Evolutionary conservation across 2,888 invertebrate species (phyloP), one percentile per base, ranked within the genome.

Genomic region (Lottia scabra): DNA sequence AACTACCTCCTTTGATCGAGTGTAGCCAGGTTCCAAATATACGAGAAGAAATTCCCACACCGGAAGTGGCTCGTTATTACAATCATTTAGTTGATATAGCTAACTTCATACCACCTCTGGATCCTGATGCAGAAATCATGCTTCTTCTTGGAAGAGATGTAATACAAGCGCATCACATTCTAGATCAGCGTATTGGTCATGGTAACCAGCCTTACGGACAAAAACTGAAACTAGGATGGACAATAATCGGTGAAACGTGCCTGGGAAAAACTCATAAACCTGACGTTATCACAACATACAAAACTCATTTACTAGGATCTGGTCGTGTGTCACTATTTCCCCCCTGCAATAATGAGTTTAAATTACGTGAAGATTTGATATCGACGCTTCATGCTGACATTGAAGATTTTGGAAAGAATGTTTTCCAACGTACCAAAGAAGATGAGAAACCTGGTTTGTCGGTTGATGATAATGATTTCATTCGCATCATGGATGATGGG

Each of bases 41-140:
- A 71, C 43, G 4, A 72, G 27, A 68, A 13, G 78, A 77, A 63
- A 77, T 80, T 64, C 77, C 77, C 16, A 80, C 78, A 6, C 75
- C 75, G 13, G 75, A 78, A 0, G 56, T 76, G 10, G 67, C 63
- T 15, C 8, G 43, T 5, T 19, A 67, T 30, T 44, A 72, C 63
- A 10, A 43, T 1, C 75, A 72, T 63, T 26, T 76, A 16, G 15
- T 19, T 16, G 67, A 71, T 19, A 69, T 71, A 13, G 67, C 67
- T 19, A 30, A 27, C 15, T n/a, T 46, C n/a, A 68, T 74, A 45
- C 70, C 70, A 23, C 65, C 65, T n/a, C 26, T 76, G 19, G 70
- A 76, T 43, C 43, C 71, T 15, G 38, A 46, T n/a, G 48, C 56
- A 44, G 48, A 76, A 15, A 69, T 76, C 43, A 62, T 74, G 16